A percentile compares a stretch with the other conserved stretches of the same genome.
These are phyloP conservation scores for Fragum whitleyi DNA, from an alignment of 2,888 invertebrate species.

Conservation along the genomic window DNA sequence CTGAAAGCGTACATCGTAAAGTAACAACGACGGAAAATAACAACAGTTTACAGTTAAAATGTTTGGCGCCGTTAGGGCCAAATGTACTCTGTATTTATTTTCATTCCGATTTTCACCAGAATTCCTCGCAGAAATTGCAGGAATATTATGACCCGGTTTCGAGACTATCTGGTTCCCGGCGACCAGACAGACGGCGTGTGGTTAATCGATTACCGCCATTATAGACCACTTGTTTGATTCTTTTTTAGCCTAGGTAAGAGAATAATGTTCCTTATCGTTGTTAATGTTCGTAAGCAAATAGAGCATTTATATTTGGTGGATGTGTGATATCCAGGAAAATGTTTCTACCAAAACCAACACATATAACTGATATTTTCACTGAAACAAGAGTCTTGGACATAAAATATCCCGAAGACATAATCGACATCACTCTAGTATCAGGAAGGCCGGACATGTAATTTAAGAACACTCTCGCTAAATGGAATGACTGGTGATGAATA, in stretches of 20 bases:
- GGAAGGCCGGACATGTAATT: no score
- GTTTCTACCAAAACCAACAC: no score
- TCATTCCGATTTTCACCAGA: conserved; percentile 7
- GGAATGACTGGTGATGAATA: no score
- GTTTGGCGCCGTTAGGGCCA: conserved; percentile 9
- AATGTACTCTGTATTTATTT: conserved; percentile 17
- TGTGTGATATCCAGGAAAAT: no score
- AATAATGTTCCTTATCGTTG: conserved; percentile 18
- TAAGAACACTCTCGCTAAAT: no score
- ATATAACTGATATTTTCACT: no score
- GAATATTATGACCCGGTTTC: not conserved
- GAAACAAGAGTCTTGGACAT: no score
- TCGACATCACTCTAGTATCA: no score
- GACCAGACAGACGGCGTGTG: conserved; percentile 25
- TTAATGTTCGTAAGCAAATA: conserved; percentile 1
- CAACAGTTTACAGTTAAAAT: not conserved
- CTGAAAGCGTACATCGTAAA: not conserved
- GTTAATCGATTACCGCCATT: conserved; percentile 15
- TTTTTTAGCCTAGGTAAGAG: not conserved
- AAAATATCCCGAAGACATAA: no score
- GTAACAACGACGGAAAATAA: not conserved
- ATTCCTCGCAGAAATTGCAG: conserved; percentile 17
- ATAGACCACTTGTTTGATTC: conserved; percentile 21
- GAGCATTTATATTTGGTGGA: conserved; percentile 2
- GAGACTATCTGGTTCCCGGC: conserved; percentile 7